Base-by-base conservation (phyloP, 2,797 vertebrate genomes). In the Lindbergichthys nudifrons region DNA sequence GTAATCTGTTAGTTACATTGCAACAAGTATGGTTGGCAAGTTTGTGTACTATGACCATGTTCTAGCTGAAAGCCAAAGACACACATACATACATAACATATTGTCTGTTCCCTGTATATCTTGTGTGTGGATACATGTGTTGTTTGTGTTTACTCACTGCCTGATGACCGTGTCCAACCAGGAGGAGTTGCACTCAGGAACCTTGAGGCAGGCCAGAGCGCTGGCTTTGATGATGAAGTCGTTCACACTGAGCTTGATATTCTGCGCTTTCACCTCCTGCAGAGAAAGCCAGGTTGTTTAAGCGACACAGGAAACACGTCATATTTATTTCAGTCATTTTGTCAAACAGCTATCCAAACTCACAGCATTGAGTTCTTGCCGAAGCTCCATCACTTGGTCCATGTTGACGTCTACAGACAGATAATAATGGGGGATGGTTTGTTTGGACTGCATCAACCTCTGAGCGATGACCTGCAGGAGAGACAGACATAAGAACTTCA, bases 381-480 rank as follows among this genome's bases (percentile, higher is more conserved):
- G 95, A 58, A 99, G 94, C 87, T 96, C 94, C 68, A 99, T 76
- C 60, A 98, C 94, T 87, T 96, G 95, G 90, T 96, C 97, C 97
- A 99, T 97, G 93, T 97, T 96, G 59, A 99, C 85, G 78, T 99
- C 98, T 32, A 99, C 79, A 82, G 98, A 99, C 79, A 99, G 95
- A 82, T 99, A 99, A 88, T 99, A 99, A 90, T 99, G 98, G 89
- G 98, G 98, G 95, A 99, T 98, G 0, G 97, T 99, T 90, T 99
- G 98, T 70, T 99, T 99, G 54, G 98, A 99, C 76, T 96, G 97
- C 95, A 99, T 96, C 92, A 99, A 83, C 83, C 97, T 95, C 94
- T 99, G 97, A 79, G 98, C 98, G 45, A 99, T 99, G 72, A 99
- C 97, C 98, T 99, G 82, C 52, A 61, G 53, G 59, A 60, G 50